Evolutionary conservation across 2,113 vertebrate genomes (phyloP), one percentile per base, ranked within the genome.

Genomic region (Argyrosomus japonicus): DNA sequence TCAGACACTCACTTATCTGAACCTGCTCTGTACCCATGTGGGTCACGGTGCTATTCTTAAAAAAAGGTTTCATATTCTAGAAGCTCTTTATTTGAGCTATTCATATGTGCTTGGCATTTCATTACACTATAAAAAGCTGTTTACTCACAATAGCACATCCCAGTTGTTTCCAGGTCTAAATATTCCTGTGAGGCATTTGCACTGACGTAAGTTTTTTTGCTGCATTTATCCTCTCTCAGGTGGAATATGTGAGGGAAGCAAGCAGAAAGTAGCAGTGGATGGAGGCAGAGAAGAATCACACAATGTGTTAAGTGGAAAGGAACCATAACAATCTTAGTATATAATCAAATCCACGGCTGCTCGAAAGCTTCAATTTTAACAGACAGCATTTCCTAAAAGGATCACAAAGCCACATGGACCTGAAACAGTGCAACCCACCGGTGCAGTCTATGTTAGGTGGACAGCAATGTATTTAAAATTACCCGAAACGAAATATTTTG

Each of bases 21-120:
- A 86, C 79, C 77, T 84, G 69, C 72, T 18, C 67, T 76, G 68
- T 68, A 64, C 57, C 82, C 79, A 82, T 84, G 81, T 87, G 87
- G 85, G 86, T 89, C 91, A 87, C 70, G 29, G 67, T 76, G 89
- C 91, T 94, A 93, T 93, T 93, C 90, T 93, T 91, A 82, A 87
- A 86, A 86, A 86, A 92, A 84, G 89, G 87, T 89, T 72, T 94
- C 88, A 89, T 88, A 89, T 93, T 91, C 90, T 88, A 68, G 61
- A 91, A 84, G 86, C 77, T 83, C 75, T 93, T 90, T 88, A 91
- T 90, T 92, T 91, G 40, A 80, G 87, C 87, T 85, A 68, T 88
- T 88, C 61, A 32, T 86, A 63, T 76, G 73, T 54, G 75, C 76
- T 65, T 70, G 68, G 25, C 64, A 85, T 86, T 90, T 90, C 78